These are phyloP conservation scores for Galemys pyrenaicus DNA, from an alignment of 2,113 vertebrate species.

Conservation along the genomic window DNA sequence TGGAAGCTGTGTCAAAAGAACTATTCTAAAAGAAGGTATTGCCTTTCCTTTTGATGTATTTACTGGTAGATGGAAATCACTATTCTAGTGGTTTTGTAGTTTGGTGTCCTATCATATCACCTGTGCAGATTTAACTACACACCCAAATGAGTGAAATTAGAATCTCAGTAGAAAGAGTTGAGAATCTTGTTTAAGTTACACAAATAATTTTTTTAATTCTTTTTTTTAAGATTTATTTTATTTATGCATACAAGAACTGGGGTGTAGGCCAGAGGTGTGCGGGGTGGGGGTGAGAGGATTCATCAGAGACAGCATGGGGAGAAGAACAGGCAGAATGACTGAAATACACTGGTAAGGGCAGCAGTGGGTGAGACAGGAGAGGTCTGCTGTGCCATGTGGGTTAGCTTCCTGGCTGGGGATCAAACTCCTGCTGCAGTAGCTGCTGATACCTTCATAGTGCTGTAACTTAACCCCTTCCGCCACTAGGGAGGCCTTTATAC, in stretches of 20 bases:
- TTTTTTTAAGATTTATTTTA: neutral
- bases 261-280: neutral
- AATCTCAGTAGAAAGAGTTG: neutral
- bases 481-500: too few relatives aligned
- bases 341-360: neutral
- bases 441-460: too few relatives aligned
- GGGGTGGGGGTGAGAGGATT: too few relatives aligned
- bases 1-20: conserved; percentile 96
- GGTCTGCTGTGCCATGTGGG: too few relatives aligned
- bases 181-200: conserved; percentile 44
- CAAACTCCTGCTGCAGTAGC: too few relatives aligned
- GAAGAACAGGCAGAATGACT: too few relatives aligned
- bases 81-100: conserved; percentile 21
- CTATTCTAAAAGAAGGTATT: conserved; percentile 94
- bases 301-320: too few relatives aligned
- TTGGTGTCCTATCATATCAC: conserved; percentile 20
- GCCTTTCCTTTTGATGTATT: conserved; percentile 54
- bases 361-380: too few relatives aligned
- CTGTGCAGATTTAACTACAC: neutral
- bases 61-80: neutral
- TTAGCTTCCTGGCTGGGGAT: too few relatives aligned
- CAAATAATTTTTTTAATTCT: neutral
- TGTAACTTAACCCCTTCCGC: too few relatives aligned
- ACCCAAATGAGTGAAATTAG: conserved; percentile 25
- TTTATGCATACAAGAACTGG: neutral